These are phyloP conservation scores for Ginglymostoma cirratum DNA, from an alignment of 2,113 vertebrate species.

Conservation along the genomic window DNA sequence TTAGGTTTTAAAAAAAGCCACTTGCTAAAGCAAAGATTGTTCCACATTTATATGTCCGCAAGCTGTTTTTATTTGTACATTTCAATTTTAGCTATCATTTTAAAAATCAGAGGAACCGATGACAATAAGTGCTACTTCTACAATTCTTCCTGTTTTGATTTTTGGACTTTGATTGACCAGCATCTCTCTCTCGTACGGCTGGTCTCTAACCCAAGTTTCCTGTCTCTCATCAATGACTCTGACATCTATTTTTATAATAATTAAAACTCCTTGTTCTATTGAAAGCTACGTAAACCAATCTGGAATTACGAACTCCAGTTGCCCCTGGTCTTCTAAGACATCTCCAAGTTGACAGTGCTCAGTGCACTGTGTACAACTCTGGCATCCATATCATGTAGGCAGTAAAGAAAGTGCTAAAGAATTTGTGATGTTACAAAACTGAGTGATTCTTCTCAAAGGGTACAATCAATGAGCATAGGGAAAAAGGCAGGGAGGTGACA, in stretches of 20 bases:
- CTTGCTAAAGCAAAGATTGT: background rate
- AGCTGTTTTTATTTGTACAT: background rate
- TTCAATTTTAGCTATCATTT: no score
- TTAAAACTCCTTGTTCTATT: background rate
- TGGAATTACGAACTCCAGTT: background rate
- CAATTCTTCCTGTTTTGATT: background rate
- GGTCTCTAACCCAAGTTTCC: background rate
- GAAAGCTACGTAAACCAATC: background rate
- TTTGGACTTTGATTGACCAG: background rate
- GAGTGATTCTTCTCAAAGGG: no score
- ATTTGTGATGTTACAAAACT: background rate
- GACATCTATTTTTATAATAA: no score
- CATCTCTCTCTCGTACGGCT: no score
- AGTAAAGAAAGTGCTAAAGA: background rate
- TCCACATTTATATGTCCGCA: background rate
- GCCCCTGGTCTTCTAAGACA: background rate
- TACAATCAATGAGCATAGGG: no score
- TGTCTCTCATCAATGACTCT: background rate
- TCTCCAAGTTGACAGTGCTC: background rate
- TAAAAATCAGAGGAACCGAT: no score
- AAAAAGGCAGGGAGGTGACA: background rate
- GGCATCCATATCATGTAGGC: background rate
- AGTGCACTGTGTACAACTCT: background rate
- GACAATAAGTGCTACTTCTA: background rate
- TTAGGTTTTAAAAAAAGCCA: background rate